These are phyloP conservation scores for Theodoxus fluviatilis DNA, from an alignment of 2,888 invertebrate genomes.

Conservation along the genomic window DNA sequence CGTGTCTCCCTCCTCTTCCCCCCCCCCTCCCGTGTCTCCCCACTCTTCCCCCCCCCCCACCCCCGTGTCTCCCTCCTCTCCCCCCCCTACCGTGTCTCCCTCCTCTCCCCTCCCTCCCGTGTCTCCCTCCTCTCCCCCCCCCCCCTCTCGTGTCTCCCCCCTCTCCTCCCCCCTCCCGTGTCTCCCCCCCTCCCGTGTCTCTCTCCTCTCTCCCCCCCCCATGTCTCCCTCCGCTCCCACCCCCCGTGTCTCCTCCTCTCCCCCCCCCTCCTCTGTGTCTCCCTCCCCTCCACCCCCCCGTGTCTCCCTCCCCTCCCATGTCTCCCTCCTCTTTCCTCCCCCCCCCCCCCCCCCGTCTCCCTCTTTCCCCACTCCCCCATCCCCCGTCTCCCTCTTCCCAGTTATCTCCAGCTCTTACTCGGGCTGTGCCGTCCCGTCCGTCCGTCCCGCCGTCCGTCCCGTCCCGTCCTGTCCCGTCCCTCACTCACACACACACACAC, in stretches of 20 bases:
- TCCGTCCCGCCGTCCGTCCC: background rate
- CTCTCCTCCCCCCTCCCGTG: background rate
- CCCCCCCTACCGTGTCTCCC: background rate
- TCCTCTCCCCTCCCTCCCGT: background rate
- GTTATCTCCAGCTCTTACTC: background rate
- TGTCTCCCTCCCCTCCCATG: too few species aligned
- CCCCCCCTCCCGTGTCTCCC: background rate
- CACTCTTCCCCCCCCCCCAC: background rate
- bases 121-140: background rate
- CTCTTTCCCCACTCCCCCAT: background rate
- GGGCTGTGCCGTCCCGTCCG: background rate
- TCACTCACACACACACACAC: conserved; percentile 9
- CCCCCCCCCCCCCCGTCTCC: background rate
- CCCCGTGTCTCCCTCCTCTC: background rate
- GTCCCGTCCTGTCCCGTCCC: background rate
- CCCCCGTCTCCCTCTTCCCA: background rate
- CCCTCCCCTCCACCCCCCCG: background rate
- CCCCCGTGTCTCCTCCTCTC: background rate
- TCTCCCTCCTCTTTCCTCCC: background rate
- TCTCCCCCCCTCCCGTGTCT: background rate
- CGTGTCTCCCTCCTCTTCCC: background rate
- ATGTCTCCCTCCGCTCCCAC: background rate
- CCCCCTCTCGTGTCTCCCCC: background rate
- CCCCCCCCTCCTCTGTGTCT: background rate
- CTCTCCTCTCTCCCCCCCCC: background rate